phyloP scores from a whole-genome alignment of 2,888 invertebrate species.

The Xiphydria camelus region DNA sequence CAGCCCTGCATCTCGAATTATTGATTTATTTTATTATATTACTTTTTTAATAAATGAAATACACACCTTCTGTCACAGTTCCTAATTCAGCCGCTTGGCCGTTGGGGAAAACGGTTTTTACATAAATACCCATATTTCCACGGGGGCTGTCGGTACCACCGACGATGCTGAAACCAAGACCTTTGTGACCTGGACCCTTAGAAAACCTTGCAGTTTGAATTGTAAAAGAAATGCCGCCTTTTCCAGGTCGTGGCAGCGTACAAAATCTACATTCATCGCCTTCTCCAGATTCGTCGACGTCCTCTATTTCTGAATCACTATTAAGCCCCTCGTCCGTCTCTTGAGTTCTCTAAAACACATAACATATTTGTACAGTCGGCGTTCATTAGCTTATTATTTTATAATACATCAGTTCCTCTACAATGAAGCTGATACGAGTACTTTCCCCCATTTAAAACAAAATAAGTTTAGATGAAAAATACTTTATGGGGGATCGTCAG shows the following conservation, averaged over 20 bases:
- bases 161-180: conserved; percentile 87
- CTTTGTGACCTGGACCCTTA: conserved; percentile 83
- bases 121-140: conserved; percentile 86
- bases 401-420: too few relatives aligned
- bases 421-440: too few relatives aligned
- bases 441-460: too few relatives aligned
- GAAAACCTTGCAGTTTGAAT: conserved; percentile 67
- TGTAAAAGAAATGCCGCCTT: conserved; percentile 60
- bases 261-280: conserved; percentile 64
- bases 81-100: conserved; percentile 85
- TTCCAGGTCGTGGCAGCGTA: conserved; percentile 63
- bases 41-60: not conserved
- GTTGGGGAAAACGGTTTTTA: conserved; percentile 82
- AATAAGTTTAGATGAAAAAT: too few relatives aligned
- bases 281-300: conserved; percentile 59
- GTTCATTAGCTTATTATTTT: too few relatives aligned
- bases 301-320: conserved; percentile 50
- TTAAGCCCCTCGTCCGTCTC: conserved; percentile 52
- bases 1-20: too few relatives aligned
- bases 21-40: not conserved
- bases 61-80: conserved; percentile 76
- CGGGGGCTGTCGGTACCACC: conserved; percentile 85
- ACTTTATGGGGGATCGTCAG: too few relatives aligned
- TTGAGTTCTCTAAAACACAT: conserved; percentile 26
- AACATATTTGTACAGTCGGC: too few relatives aligned